These are phyloP conservation scores for Spodoptera littoralis DNA, from an alignment of 2,888 invertebrate genomes.

Conservation along the genomic window DNA sequence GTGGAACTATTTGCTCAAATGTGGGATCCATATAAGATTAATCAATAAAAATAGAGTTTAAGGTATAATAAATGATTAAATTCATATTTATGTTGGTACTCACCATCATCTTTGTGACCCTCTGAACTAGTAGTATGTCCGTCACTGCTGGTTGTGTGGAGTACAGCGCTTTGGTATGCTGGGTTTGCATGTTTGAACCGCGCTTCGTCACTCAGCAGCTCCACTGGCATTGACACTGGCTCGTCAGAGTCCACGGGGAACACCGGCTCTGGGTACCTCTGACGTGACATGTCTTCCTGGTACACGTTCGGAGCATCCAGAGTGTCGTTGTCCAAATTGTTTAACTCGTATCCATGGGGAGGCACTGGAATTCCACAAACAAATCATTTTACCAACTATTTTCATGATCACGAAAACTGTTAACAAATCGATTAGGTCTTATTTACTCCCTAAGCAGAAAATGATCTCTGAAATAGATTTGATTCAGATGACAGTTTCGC, in stretches of 20 bases:
- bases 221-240: slow-evolving; percentile 83
- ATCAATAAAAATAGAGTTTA: no score
- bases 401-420: slow-evolving; percentile 20
- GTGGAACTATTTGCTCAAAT: no score
- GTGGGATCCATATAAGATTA: no score
- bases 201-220: slow-evolving; percentile 79
- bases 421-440: slow-evolving; percentile 30
- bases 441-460: slow-evolving; percentile 39
- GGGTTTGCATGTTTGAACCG: slow-evolving; percentile 93
- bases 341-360: slow-evolving; percentile 91
- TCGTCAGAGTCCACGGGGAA: slow-evolving; percentile 83
- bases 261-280: slow-evolving; percentile 74
- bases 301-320: slow-evolving; percentile 89
- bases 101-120: slow-evolving; percentile 83
- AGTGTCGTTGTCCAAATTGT: slow-evolving; percentile 90
- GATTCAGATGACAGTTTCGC: slow-evolving; percentile 7
- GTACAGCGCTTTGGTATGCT: slow-evolving; percentile 93
- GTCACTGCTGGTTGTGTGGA: slow-evolving; percentile 85
- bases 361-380: slow-evolving; percentile 83
- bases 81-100: background rate
- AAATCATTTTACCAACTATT: slow-evolving; percentile 1
- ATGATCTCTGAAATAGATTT: slow-evolving; percentile 20
- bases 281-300: slow-evolving; percentile 81
- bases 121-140: slow-evolving; percentile 68
- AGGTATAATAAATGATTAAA: background rate